Base-by-base conservation (phyloP, 2,888 invertebrate species). In the Agrypnus murinus region DNA sequence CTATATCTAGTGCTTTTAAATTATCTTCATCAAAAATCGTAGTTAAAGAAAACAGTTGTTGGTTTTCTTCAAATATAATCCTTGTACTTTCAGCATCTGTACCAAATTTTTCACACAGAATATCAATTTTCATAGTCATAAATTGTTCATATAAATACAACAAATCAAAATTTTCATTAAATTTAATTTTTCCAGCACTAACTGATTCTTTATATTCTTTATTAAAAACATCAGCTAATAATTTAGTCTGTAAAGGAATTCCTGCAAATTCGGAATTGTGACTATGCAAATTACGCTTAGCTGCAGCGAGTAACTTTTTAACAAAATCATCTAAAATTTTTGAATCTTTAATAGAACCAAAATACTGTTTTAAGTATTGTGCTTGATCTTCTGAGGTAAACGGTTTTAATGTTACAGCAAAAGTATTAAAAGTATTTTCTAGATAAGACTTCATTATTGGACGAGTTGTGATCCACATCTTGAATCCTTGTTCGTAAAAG, bases 151-250 rank as follows among this genome's bases (percentile, higher is more conserved):
- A 55, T 9, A 55, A 34, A 55, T 50, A 58, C 14, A 66, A 15
- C 14, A 66, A 32, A 38, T 66, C 65, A 14, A 66, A 66, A 8
- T 58, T 59, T 14, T 36, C 7, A 19, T 66, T 64, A n/a, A 64
- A 46, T n/a, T 40, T 25, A 15, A 66, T 25, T 6, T n/a, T n/a
- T 1, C 31, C 25, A 2, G 38, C n/a, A 0, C 0, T 8, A 5
- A 64, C 0, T 8, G 53, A 40, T 9, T n/a, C n/a, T 0, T 14
- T 15, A 8, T 15, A 55, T 10, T 66, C 57, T 10, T 48, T 38
- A 8, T 1, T 8, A 9, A 66, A 59, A 25, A 36, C 57, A 1
- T 66, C 65, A 8, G 45, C 58, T 4, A 57, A n/a, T 12, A 59
- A 15, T 66, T 38, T 31, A 2, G 32, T 55, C 15, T 64, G 64